Base-by-base conservation (phyloP, 2,888 invertebrate genomes). In the Sisyra nigra region DNA sequence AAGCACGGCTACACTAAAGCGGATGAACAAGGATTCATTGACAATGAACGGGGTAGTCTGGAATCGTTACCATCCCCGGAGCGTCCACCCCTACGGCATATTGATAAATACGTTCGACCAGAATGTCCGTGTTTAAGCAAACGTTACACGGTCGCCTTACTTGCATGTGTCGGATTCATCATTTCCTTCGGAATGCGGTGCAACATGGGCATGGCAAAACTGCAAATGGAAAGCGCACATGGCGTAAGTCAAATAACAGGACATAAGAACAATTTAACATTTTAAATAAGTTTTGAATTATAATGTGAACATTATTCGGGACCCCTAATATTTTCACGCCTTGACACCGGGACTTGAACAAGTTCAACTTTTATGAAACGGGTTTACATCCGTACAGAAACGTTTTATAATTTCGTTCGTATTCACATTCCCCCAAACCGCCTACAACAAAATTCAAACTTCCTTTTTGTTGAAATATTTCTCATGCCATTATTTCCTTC, bases 121-220 rank as follows among this genome's bases (percentile, higher is more conserved):
- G 87, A 91, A 65, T 81, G 81, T 56, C 88, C 89, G 0, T 88
- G 88, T 58, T 66, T 92, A 53, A 76, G 74, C 50, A 87, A 89
- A 57, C 76, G 92, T 50, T 89, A 82, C 63, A 91, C 91, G 10
- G 81, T 89, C 48, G 87, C 89, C 43, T 63, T 86, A 48, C 72
- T 91, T 57, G 86, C 88, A 13, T 88, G 88, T 59, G 60, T 87
- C 56, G 89, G 92, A 44, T 92, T 92, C 65, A 77, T 92, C 62
- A 91, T 92, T 58, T 89, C 89, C 63, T 92, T 93, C 58, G 98
- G 98, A 13, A 98, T 98, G 80, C 77, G 98, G 45, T 96, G 94
- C 65, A 98, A 97, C 67, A 89, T 98, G 86, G 92, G 96, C 43
- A 92, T 97, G 65, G 96, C 97, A 38, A 92, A 94, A 62, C 75